Conservation (phyloP, 1,140 invertebrate genomes). For the Sycophaga agraensis region DNA sequence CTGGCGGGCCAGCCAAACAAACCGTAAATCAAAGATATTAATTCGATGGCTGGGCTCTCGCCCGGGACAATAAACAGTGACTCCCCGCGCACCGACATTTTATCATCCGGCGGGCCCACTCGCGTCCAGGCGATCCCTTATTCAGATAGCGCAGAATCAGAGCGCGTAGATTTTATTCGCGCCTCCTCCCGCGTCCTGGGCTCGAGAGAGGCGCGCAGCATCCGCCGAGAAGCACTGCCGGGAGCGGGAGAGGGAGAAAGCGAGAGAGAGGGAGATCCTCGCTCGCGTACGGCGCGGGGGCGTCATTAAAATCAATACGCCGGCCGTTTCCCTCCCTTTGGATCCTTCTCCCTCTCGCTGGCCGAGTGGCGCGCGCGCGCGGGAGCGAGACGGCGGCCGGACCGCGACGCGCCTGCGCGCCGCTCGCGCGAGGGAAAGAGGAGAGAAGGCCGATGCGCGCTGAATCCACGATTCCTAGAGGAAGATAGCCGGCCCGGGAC, state of each 20-base stretch:
- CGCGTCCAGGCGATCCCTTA: background rate
- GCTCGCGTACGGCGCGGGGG: slow-evolving; percentile 46
- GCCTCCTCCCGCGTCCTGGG: slow-evolving; percentile 33
- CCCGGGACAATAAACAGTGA: too few species aligned
- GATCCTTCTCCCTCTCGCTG: slow-evolving; percentile 16
- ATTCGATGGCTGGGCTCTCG: too few species aligned
- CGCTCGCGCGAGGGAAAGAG: background rate
- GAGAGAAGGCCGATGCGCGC: slow-evolving; percentile 1
- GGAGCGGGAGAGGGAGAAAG: background rate
- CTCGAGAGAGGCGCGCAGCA: background rate
- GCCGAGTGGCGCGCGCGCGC: background rate
- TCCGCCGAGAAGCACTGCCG: too few species aligned
- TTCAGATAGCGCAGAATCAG: slow-evolving; percentile 33
- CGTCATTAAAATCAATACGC: slow-evolving; percentile 60
- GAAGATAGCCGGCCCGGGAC: background rate
- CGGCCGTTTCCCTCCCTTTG: slow-evolving; percentile 43
- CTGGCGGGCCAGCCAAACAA: too few species aligned
- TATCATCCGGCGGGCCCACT: too few species aligned
- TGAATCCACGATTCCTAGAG: background rate
- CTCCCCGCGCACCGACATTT: too few species aligned
- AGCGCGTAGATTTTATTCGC: slow-evolving; percentile 50
- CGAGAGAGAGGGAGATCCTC: too few species aligned
- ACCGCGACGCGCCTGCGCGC: background rate
- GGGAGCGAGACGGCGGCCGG: too few species aligned
- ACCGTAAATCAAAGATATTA: too few species aligned